Conservation (phyloP, 2,113 vertebrate genomes). For the Martes martes region DNA sequence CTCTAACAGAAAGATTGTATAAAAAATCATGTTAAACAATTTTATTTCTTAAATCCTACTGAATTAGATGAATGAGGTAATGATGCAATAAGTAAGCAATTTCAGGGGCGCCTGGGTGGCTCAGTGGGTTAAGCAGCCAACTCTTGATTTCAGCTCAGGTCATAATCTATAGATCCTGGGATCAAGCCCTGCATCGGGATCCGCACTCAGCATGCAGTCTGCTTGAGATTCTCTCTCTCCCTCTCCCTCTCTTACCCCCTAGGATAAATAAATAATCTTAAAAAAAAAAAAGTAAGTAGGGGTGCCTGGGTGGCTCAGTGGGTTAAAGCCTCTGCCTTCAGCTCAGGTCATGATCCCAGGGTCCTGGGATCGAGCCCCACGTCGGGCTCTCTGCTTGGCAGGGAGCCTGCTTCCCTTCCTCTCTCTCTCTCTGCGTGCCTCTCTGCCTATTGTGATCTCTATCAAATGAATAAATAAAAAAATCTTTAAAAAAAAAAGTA, state of each 20-base stretch:
- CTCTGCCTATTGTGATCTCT: no score
- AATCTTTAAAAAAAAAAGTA: background rate
- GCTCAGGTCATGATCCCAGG: no score
- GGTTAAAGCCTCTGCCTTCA: no score
- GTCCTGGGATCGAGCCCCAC: no score
- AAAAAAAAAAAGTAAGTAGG: no score
- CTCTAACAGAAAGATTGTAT: slow-evolving; percentile 73
- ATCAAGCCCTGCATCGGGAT: background rate
- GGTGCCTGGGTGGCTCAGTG: no score
- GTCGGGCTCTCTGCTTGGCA: no score
- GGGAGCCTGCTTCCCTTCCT: no score
- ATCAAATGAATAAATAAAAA: background rate
- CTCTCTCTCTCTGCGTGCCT: no score
- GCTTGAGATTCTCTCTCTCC: background rate
- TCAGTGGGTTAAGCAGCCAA: background rate
- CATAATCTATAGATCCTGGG: background rate
- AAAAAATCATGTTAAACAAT: background rate
- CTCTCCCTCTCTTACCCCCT: background rate
- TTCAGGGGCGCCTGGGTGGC: background rate
- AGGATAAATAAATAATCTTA: background rate
- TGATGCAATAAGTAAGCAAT: background rate
- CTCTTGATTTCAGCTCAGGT: background rate
- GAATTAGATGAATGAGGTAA: background rate
- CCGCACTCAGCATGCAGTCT: background rate
- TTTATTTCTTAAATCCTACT: background rate